These are phyloP conservation scores for Micromesistius poutassou DNA, from an alignment of 2,797 vertebrate species.

Conservation along the genomic window DNA sequence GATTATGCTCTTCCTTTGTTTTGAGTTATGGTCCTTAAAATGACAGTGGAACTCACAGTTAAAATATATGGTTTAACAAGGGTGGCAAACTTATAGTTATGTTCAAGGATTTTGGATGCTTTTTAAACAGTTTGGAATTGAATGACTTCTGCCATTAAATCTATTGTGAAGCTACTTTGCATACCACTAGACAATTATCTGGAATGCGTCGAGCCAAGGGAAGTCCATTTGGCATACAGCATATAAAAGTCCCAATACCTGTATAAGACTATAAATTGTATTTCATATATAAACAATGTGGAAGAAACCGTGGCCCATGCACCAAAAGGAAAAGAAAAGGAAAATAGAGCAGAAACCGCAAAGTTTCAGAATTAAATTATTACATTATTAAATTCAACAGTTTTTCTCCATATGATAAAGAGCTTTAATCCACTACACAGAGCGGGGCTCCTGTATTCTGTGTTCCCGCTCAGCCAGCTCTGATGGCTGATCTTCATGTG, in stretches of 20 bases:
- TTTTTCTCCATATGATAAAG: neutral
- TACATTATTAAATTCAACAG: neutral
- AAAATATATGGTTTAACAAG: neutral
- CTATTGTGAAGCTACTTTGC: neutral
- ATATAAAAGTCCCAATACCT: neutral
- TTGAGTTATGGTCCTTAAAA: neutral
- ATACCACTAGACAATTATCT: neutral
- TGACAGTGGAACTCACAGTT: neutral
- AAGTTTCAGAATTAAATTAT: neutral
- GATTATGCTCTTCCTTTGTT: neutral
- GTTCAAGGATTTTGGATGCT: neutral
- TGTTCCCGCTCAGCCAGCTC: neutral
- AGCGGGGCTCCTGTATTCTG: neutral
- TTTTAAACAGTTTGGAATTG: neutral
- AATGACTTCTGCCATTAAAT: neutral
- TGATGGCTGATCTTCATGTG: neutral
- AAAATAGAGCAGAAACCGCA: neutral
- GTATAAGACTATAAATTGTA: neutral
- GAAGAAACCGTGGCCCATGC: neutral
- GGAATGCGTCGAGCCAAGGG: neutral
- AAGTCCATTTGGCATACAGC: neutral
- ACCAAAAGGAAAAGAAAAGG: neutral
- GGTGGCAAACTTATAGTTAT: neutral
- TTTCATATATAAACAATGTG: neutral
- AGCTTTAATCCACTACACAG: neutral